These are phyloP conservation scores for Mythimna vitellina DNA, from an alignment of 2,888 invertebrate species.

Conservation along the genomic window DNA sequence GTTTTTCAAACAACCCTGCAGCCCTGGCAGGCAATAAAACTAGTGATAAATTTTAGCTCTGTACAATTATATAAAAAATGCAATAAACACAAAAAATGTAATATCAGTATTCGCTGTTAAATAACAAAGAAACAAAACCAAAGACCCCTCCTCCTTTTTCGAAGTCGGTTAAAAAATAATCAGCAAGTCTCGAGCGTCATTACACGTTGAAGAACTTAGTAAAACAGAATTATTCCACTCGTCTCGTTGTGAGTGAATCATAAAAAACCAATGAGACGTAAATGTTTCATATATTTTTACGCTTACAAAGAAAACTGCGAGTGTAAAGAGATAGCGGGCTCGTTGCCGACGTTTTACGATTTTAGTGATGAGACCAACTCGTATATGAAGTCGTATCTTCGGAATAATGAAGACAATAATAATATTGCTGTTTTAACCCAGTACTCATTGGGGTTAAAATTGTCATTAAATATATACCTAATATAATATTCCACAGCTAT, in stretches of 20 bases:
- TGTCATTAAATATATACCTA: no score
- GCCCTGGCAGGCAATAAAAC: no score
- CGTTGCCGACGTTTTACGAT: slow-evolving; percentile 53
- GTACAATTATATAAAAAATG: no score
- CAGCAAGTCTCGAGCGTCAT: slow-evolving; percentile 12
- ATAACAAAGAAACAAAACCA: no score
- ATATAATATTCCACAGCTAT: no score
- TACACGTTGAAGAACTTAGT: slow-evolving; percentile 40
- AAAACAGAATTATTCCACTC: slow-evolving; percentile 45
- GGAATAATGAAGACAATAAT: slow-evolving; percentile 14
- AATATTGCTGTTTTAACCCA: background rate
- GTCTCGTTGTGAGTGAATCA: slow-evolving; percentile 45
- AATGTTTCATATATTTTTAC: slow-evolving; percentile 63
- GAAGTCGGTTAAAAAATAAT: slow-evolving; percentile 8
- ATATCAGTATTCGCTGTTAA: no score
- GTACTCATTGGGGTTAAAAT: no score
- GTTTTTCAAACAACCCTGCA: no score
- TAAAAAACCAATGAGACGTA: slow-evolving; percentile 59
- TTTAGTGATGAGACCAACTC: slow-evolving; percentile 49
- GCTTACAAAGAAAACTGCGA: slow-evolving; percentile 58
- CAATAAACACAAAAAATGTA: no score
- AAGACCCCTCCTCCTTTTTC: no score
- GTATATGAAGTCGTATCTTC: slow-evolving; percentile 7
- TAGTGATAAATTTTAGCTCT: no score
- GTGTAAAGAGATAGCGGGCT: slow-evolving; percentile 56